Evolutionary conservation across 2,797 vertebrate genomes (phyloP).

Genomic region (Cyprinodon diabolis): DNA sequence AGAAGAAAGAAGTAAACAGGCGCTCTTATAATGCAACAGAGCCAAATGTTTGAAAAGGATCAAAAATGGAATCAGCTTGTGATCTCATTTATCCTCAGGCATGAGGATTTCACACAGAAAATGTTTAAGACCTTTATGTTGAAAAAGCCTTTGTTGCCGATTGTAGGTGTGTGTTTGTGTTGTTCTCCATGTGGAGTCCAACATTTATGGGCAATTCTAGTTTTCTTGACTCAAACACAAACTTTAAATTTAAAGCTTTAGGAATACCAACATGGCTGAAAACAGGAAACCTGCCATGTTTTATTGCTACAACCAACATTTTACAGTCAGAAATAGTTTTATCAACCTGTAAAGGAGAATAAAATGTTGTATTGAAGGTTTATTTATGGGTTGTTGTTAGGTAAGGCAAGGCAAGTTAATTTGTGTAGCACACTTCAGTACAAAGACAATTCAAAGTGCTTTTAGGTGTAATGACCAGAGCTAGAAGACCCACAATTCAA

Average conservation of each 20-base stretch:
- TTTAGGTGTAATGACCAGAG: no score
- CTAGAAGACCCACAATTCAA: no score
- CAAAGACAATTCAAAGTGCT: no score
- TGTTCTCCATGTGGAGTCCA: neutral
- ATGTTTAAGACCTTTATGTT: neutral
- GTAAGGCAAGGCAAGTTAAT: no score
- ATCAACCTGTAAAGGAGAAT: neutral
- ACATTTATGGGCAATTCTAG: neutral
- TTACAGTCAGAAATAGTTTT: neutral
- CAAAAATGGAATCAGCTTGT: neutral
- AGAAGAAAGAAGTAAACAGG: neutral
- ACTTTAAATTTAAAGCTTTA: neutral
- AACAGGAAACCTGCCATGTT: neutral
- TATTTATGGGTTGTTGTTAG: no score
- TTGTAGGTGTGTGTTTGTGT: neutral
- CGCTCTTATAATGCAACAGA: neutral
- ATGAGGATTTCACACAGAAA: neutral
- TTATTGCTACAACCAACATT: neutral
- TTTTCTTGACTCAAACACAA: neutral
- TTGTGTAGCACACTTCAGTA: no score
- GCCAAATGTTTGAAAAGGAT: conserved; percentile 1
- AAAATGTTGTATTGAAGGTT: no score
- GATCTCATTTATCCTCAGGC: neutral
- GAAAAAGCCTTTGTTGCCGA: neutral
- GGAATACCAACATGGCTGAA: neutral